phyloP scores from a whole-genome alignment of 2,888 invertebrate genomes.

The Aspidapion aeneum region DNA sequence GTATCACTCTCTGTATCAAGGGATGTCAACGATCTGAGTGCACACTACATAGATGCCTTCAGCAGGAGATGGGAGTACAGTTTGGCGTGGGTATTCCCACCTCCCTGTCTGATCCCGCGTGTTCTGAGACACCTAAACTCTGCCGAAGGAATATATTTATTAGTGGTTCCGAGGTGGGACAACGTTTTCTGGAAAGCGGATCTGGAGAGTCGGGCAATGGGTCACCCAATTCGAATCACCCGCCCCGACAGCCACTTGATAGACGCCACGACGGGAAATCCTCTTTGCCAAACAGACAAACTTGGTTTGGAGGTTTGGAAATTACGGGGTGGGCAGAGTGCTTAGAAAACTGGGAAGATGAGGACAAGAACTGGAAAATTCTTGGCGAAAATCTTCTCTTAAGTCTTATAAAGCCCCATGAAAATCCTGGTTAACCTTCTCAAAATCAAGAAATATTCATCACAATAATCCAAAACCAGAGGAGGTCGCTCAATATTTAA shows the following conservation, averaged over 20 bases:
- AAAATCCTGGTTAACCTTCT: constrained; percentile 12
- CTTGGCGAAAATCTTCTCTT: constrained; percentile 15
- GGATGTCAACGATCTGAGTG: constrained; percentile 19
- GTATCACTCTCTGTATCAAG: constrained; percentile 21
- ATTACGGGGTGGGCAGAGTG: constrained; percentile 21
- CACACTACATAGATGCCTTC: constrained; percentile 23
- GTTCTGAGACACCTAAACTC: constrained; percentile 29
- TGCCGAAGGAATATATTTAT: constrained; percentile 26
- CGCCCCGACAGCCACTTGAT: constrained; percentile 11
- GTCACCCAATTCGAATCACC: constrained; percentile 11
- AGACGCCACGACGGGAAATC: neutral
- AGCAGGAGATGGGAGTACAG: constrained; percentile 22
- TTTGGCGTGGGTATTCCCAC: constrained; percentile 32
- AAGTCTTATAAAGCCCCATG: constrained; percentile 14
- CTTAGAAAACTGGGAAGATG: constrained; percentile 4
- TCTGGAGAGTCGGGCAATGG: constrained; percentile 36
- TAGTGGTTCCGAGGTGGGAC: constrained; percentile 30
- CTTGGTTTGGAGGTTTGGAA: constrained; percentile 25
- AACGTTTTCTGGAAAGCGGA: constrained; percentile 35
- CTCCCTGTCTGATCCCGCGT: no score
- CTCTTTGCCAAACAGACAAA: constrained; percentile 4
- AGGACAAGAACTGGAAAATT: constrained; percentile 6
- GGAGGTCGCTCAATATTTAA: constrained; percentile 5
- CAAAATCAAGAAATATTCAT: neutral
- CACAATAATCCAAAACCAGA: neutral